A percentile compares a stretch with the other conserved stretches of the same genome.
Evolutionary conservation across 2,888 invertebrate species (phyloP).

Genomic region (Cantharis rustica): DNA sequence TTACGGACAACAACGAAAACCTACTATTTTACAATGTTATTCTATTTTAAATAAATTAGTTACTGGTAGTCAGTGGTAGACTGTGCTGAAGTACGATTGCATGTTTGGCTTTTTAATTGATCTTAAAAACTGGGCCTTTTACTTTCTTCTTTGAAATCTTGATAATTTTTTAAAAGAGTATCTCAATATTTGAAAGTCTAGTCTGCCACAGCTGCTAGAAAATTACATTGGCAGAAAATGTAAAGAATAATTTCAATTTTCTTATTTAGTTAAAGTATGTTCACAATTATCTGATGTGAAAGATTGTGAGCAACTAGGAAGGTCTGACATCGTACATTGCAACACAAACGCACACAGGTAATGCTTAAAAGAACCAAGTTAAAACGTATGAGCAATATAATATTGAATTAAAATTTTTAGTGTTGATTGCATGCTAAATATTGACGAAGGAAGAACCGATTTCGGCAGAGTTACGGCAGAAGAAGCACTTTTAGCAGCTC

Average conservation of each 20-base stretch:
- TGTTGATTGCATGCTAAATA: constrained; percentile 64
- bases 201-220: too few species aligned
- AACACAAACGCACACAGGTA: constrained; percentile 1
- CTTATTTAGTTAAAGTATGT: constrained; percentile 9
- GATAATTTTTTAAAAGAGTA: too few species aligned
- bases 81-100: too few species aligned
- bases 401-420: constrained; percentile 50
- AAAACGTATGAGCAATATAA: neutral
- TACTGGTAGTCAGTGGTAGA: too few species aligned
- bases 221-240: neutral
- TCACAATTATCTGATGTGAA: neutral
- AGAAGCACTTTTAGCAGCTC: constrained; percentile 62
- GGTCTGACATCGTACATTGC: neutral
- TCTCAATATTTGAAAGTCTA: too few species aligned
- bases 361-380: neutral
- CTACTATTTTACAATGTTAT: too few species aligned
- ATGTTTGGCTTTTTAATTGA: too few species aligned
- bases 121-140: too few species aligned
- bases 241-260: neutral
- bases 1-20: too few species aligned
- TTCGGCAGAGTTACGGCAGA: constrained; percentile 67
- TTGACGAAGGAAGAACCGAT: constrained; percentile 61
- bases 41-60: too few species aligned
- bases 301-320: constrained; percentile 3
- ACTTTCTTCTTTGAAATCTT: too few species aligned